These are phyloP conservation scores for Acanthurus lineatus DNA, from an alignment of 2,797 vertebrate species.

Conservation along the genomic window DNA sequence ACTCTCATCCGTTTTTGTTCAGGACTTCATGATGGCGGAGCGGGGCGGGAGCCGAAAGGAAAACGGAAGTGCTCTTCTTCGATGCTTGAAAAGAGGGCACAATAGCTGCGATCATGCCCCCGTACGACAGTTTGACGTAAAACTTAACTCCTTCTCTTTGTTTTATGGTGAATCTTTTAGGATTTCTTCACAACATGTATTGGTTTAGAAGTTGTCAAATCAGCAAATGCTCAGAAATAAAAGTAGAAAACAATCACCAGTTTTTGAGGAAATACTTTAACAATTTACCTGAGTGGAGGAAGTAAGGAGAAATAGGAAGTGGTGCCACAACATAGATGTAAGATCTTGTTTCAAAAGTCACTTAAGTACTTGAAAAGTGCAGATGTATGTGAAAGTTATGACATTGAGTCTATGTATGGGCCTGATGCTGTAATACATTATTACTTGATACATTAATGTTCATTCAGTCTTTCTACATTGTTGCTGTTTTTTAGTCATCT, in stretches of 20 bases:
- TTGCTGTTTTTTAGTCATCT: too few species aligned
- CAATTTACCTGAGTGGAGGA: too few species aligned
- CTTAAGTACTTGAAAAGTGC: too few species aligned
- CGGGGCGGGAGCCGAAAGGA: constrained; percentile 86
- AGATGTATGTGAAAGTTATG: too few species aligned
- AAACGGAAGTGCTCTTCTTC: constrained; percentile 84
- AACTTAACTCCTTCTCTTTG: background rate
- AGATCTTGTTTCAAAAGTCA: too few species aligned
- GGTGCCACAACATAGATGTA: too few species aligned
- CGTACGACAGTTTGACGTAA: constrained; percentile 14
- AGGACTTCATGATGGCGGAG: constrained; percentile 89
- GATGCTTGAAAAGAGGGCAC: constrained; percentile 8
- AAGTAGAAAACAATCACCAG: background rate
- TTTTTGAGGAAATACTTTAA: too few species aligned
- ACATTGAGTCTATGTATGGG: too few species aligned
- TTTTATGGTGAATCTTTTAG: background rate
- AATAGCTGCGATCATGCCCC: constrained; percentile 5
- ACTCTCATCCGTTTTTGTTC: constrained; percentile 85
- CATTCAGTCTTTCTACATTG: too few species aligned
- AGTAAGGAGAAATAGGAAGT: too few species aligned
- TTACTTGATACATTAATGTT: too few species aligned
- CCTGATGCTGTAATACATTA: too few species aligned
- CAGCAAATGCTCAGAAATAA: background rate
- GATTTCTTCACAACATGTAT: background rate
- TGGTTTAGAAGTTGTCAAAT: background rate